Conservation (phyloP, 92 coral and sea anemone species). For the Palythoa caribaeorum region DNA sequence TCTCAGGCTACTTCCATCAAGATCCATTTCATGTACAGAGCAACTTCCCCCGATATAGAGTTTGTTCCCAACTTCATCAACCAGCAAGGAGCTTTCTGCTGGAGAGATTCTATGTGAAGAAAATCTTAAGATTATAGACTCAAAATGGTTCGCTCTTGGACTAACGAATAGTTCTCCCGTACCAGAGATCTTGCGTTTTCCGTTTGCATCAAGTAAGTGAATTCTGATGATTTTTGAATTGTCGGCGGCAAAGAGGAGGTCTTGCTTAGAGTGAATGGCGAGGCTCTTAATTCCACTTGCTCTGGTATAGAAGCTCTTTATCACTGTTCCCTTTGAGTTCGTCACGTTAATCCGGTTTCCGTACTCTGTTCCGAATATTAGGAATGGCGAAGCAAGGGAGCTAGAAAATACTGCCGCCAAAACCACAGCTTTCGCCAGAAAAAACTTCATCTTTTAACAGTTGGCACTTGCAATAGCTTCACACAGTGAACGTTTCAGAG, state of each 20-base stretch:
- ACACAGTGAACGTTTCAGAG: background rate
- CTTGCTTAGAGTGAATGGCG: slow-evolving; percentile 49
- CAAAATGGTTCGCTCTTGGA: slow-evolving; percentile 36
- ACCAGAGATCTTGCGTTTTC: slow-evolving; percentile 47
- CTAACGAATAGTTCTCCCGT: slow-evolving; percentile 48
- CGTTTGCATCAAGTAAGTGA: slow-evolving; percentile 45
- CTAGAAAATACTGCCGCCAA: background rate
- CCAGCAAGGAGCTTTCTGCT: background rate
- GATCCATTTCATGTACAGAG: background rate
- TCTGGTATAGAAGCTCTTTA: slow-evolving; percentile 3
- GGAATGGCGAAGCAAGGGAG: background rate
- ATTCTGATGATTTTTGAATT: slow-evolving; percentile 4
- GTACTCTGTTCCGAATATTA: background rate
- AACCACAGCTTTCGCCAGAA: background rate
- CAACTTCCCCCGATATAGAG: background rate
- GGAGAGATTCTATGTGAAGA: background rate
- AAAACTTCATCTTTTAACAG: background rate
- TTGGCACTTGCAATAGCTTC: background rate
- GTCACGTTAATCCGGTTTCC: slow-evolving; percentile 11
- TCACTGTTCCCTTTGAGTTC: background rate
- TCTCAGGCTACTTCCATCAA: slow-evolving; percentile 5
- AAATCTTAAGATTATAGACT: slow-evolving; percentile 7
- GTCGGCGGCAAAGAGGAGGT: slow-evolving; percentile 49
- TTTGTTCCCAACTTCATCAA: slow-evolving; percentile 2
- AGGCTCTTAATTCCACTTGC: slow-evolving; percentile 4